These are phyloP conservation scores for Sycobia sp. DNA, from an alignment of 1,140 invertebrate species.

Conservation along the genomic window DNA sequence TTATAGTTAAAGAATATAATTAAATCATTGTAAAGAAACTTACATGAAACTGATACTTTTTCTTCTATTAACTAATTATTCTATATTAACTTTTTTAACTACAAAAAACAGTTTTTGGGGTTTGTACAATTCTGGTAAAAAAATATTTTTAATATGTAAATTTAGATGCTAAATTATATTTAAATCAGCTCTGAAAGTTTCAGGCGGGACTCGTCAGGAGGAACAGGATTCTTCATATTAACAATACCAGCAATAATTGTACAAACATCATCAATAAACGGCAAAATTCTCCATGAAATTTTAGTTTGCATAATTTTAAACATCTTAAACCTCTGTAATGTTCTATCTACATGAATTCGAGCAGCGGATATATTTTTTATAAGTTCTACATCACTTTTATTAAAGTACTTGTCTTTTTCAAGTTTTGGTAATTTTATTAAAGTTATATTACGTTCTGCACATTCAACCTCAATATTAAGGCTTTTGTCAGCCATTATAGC, in stretches of 20 bases:
- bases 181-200: too few species aligned
- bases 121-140: too few species aligned
- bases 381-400: background rate
- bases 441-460: constrained; percentile 8
- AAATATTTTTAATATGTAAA: too few species aligned
- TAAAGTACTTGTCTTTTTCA: background rate
- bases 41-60: too few species aligned
- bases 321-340: constrained; percentile 12
- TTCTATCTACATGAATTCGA: constrained; percentile 21
- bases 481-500: constrained; percentile 17
- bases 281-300: constrained; percentile 10
- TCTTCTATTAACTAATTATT: too few species aligned
- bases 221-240: constrained; percentile 20
- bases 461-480: constrained; percentile 17
- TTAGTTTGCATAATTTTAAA: constrained; percentile 10
- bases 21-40: too few species aligned
- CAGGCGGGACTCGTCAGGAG: background rate
- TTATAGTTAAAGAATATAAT: too few species aligned
- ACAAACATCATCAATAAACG: constrained; percentile 7
- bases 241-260: constrained; percentile 23
- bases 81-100: too few species aligned
- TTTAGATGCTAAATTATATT: too few species aligned
- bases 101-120: too few species aligned
- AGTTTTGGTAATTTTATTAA: constrained; percentile 17
- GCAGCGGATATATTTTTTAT: constrained; percentile 16